Conservation (phyloP, 2,797 vertebrate genomes). For the Ataeniobius toweri region DNA sequence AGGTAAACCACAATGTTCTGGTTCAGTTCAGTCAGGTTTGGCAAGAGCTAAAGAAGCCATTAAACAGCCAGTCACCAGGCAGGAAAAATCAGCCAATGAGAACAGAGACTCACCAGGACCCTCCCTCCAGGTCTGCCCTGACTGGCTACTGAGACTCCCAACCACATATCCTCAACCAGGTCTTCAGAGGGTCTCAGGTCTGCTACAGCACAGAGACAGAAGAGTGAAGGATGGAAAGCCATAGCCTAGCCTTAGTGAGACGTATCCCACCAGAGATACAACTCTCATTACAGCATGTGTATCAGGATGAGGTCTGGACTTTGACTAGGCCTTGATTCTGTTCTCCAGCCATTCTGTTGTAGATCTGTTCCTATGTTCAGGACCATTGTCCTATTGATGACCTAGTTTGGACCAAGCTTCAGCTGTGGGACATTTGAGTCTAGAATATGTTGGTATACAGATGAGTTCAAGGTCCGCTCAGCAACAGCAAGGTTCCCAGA, state of each 20-base stretch:
- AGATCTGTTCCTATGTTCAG: background rate
- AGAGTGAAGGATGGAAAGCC: background rate
- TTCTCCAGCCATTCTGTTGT: too few species aligned
- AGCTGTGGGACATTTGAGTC: too few species aligned
- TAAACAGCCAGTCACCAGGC: background rate
- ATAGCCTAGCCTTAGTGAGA: too few species aligned
- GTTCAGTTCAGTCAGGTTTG: background rate
- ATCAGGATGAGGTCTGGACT: too few species aligned
- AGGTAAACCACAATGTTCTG: background rate
- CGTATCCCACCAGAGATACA: background rate
- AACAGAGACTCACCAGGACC: slow-evolving; percentile 85
- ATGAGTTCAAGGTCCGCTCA: background rate
- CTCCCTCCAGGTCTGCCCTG: slow-evolving; percentile 83
- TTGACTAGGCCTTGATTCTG: too few species aligned
- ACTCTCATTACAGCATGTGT: too few species aligned
- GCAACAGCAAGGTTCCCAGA: background rate
- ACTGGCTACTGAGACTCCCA: slow-evolving; percentile 90
- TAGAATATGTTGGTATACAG: too few species aligned
- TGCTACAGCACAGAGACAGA: slow-evolving; percentile 35
- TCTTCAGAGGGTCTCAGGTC: slow-evolving; percentile 59
- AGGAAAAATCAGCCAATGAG: slow-evolving; percentile 13
- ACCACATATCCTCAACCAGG: slow-evolving; percentile 91
- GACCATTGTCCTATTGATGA: background rate
- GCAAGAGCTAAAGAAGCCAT: background rate
- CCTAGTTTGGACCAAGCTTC: background rate